Evolutionary conservation across 2,888 invertebrate genomes (phyloP).

Genomic region (Steinernema carpocapsae): DNA sequence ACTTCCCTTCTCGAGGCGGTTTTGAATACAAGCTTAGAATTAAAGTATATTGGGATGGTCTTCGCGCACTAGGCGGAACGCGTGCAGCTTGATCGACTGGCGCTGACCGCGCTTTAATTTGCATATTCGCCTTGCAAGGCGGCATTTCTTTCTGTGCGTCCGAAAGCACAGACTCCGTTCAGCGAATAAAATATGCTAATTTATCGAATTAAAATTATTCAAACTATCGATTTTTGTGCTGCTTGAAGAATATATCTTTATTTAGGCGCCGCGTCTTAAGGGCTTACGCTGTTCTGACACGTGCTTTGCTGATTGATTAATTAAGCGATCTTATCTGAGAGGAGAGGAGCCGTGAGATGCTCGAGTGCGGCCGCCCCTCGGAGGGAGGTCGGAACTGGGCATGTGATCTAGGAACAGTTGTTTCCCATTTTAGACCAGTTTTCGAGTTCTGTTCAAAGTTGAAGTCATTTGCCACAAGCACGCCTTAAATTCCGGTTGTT

Average conservation of each 20-base stretch:
- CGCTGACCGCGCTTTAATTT: constrained; percentile 4
- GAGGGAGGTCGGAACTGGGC: too few species aligned
- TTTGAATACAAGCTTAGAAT: constrained; percentile 26
- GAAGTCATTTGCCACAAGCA: too few species aligned
- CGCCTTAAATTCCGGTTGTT: too few species aligned
- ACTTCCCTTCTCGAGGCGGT: constrained; percentile 1
- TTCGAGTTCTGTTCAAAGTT: too few species aligned
- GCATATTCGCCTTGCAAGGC: constrained; percentile 34
- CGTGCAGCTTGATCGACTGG: constrained; percentile 24
- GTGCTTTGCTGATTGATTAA: constrained; percentile 21
- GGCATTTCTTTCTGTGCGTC: constrained; percentile 25
- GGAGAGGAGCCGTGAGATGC: not conserved
- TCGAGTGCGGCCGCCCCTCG: too few species aligned
- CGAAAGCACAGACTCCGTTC: constrained; percentile 1
- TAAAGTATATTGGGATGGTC: not conserved
- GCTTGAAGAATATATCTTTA: constrained; percentile 20
- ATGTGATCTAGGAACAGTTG: too few species aligned
- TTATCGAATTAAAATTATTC: constrained; percentile 35
- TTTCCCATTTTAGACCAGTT: too few species aligned
- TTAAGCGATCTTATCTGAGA: constrained; percentile 10
- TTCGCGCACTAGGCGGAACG: not conserved
- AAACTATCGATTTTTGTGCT: constrained; percentile 25
- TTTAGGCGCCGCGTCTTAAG: not conserved
- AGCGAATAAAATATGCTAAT: constrained; percentile 31
- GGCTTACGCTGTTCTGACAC: not conserved